A percentile compares a stretch with the other conserved stretches of the same genome.
phyloP scores from a whole-genome alignment of 2,113 vertebrate genomes.

The Indri indri region DNA sequence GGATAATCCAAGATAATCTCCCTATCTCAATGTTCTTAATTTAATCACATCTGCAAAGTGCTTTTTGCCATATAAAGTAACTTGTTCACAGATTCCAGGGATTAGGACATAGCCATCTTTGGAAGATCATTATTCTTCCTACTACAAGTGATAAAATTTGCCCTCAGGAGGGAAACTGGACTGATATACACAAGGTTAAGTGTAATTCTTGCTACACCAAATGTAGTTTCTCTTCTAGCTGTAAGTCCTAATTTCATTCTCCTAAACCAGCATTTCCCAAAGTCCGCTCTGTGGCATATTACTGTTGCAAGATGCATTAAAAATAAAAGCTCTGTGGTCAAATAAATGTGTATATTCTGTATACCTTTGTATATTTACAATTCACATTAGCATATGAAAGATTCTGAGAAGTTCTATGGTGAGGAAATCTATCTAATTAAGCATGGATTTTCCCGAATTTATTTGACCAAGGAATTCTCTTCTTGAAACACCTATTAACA shows the following conservation, averaged over 20 bases:
- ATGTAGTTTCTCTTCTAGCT: not conserved
- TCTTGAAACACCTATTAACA: not conserved
- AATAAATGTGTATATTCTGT: not conserved
- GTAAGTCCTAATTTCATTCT: not conserved
- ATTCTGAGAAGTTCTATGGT: not conserved
- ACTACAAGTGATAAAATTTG: not conserved
- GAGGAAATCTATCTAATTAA: not conserved
- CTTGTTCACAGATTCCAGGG: not conserved
- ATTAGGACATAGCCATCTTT: not conserved
- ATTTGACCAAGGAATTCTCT: not conserved
- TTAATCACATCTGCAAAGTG: not conserved
- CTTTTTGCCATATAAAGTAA: not conserved
- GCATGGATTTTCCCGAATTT: not conserved
- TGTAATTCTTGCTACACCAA: not conserved
- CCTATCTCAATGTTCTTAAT: not conserved
- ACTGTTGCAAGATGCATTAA: not conserved
- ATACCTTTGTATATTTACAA: not conserved
- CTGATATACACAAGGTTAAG: not conserved
- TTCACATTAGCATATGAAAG: not conserved
- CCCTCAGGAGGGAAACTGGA: not conserved
- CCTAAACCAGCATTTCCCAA: not conserved
- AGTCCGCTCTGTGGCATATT: not conserved
- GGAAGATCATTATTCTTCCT: not conserved
- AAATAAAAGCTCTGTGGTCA: not conserved
- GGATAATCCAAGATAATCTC: not conserved